A percentile compares a stretch with the other conserved stretches of the same genome.
These are phyloP conservation scores for Drosophila limbata DNA, from an alignment of 2,888 invertebrate genomes.

Conservation along the genomic window DNA sequence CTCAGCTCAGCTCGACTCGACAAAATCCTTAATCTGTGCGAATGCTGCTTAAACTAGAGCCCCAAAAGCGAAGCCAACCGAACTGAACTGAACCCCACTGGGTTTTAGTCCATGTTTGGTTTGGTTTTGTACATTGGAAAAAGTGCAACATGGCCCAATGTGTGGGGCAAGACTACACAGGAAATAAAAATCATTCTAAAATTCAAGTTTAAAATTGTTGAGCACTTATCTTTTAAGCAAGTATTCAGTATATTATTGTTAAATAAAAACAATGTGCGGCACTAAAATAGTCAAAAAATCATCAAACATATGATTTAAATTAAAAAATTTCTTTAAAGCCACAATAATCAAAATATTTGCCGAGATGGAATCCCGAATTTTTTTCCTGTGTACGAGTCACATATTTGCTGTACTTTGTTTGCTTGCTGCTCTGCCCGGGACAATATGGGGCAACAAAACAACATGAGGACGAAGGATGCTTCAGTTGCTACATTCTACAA, in stretches of 20 bases:
- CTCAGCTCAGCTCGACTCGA: constrained; percentile 26
- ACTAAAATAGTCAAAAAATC: too few relatives aligned
- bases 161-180: constrained; percentile 1
- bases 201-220: too few relatives aligned
- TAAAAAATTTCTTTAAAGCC: too few relatives aligned
- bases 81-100: constrained; percentile 22
- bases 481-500: neutral
- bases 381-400: constrained; percentile 21
- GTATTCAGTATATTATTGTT: too few relatives aligned
- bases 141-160: constrained; percentile 17
- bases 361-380: too few relatives aligned
- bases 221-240: too few relatives aligned
- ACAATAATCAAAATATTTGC: too few relatives aligned
- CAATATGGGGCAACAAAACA: constrained; percentile 16
- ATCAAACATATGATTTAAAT: too few relatives aligned
- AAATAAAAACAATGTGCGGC: too few relatives aligned
- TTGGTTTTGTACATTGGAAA: constrained; percentile 56
- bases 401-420: constrained; percentile 68
- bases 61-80: constrained; percentile 3
- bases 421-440: constrained; percentile 14
- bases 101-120: constrained; percentile 18
- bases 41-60: constrained; percentile 45
- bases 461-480: constrained; percentile 7
- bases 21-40: constrained; percentile 66
- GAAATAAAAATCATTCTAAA: too few relatives aligned